Base-by-base conservation (phyloP, 2,797 vertebrate genomes). In the Choloepus didactylus region DNA sequence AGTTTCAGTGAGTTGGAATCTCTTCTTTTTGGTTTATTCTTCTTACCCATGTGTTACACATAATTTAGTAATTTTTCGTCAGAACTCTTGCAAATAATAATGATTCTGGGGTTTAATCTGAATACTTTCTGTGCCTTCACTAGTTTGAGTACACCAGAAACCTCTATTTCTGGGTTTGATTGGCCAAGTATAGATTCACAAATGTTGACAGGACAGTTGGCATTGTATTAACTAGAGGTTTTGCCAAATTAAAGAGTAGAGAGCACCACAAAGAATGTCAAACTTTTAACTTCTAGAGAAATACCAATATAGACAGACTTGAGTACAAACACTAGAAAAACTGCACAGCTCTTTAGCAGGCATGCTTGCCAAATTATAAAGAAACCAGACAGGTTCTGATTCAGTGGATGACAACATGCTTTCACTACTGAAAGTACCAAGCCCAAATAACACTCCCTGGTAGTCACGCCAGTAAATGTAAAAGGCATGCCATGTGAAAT, bases 331-430 rank as follows among this genome's bases (percentile, higher is more conserved):
- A 69, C 41, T n/a, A 81, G 73, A 56, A 73, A 84, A 96, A 51
- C 46, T 2, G 1, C 91, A 69, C 7, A 77, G 35, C 70, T 90
- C 46, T 41, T 25, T 2, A n/a, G 62, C 35, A 75, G 54, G 38
- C n/a, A n/a, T 6, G 49, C 44, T 51, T 67, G 31, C 44, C 72
- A 94, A 89, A 80, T 85, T 72, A 92, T 89, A 95, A 80, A 94
- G 84, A 89, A 95, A 80, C 84, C 35, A 84, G 82, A 70, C 88
- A 72, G 46, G 73, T 84, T 94, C 54, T 84, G 76, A 23, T 0
- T 10, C 46, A 86, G 83, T 9, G 31, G 41, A 69, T 69, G 70
- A 76, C 62, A 73, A 80, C 29, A 49, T 5, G 21, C n/a, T 56
- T 94, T 60, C 44, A 44, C 51, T 35, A 41, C 2, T 69, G 38